Conservation (phyloP, 1,140 invertebrate genomes). For the Phenacoccus solenopsis region DNA sequence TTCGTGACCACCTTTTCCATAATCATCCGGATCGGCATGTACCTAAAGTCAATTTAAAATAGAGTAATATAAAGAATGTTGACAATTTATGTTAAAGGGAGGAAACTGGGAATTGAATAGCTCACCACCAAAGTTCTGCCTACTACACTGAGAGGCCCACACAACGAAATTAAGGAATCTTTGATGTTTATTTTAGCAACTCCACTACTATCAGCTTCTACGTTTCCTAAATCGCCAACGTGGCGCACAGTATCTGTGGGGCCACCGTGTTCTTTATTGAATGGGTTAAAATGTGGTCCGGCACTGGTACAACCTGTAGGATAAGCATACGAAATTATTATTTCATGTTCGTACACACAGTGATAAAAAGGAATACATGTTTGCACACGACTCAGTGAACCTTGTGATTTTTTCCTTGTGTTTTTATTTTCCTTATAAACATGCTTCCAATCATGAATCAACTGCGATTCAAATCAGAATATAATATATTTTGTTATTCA, state of each 20-base stretch:
- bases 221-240: conserved; percentile 86
- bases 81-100: background rate
- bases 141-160: conserved; percentile 65
- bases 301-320: conserved; percentile 82
- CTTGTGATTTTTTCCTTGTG: too few relatives aligned
- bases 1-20: conserved; percentile 86
- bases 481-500: too few relatives aligned
- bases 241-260: conserved; percentile 62
- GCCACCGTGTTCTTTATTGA: conserved; percentile 69
- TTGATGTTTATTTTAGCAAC: conserved; percentile 62
- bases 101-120: conserved; percentile 22
- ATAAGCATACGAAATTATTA: background rate
- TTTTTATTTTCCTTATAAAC: too few relatives aligned
- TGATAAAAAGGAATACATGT: background rate
- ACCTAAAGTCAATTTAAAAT: conserved; percentile 35
- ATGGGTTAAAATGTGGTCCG: conserved; percentile 91
- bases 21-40: conserved; percentile 88
- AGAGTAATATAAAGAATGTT: background rate
- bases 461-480: too few relatives aligned
- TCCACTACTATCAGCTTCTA: conserved; percentile 55
- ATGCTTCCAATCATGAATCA: too few relatives aligned
- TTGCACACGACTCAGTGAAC: background rate
- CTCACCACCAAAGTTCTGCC: conserved; percentile 76
- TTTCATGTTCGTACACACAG: background rate
- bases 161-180: conserved; percentile 59